Conservation (phyloP, 2,797 vertebrate species). For the Macropodus opercularis region DNA sequence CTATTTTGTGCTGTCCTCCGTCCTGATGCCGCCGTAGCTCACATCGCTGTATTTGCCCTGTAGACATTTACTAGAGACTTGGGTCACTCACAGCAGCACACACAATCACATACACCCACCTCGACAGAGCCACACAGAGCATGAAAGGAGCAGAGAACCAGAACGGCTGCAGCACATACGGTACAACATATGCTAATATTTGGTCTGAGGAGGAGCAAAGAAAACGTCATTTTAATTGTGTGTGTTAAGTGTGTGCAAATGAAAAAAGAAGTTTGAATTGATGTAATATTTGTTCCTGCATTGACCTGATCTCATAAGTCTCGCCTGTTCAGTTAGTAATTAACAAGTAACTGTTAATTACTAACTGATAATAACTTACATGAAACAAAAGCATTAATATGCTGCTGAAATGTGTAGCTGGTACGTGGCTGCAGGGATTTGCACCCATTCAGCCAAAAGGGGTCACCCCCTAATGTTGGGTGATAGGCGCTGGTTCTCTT, state of each 20-base stretch:
- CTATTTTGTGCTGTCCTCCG: slow-evolving; percentile 29
- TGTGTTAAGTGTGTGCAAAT: neutral
- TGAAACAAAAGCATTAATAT: neutral
- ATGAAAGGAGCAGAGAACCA: slow-evolving; percentile 1
- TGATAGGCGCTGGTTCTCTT: slow-evolving; percentile 1
- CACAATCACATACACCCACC: neutral
- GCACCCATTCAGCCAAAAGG: neutral
- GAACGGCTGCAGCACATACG: neutral
- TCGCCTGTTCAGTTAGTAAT: too few species aligned
- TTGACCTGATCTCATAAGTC: too few species aligned
- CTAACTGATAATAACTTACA: too few species aligned
- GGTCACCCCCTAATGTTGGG: neutral
- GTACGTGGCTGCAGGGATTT: slow-evolving; percentile 15
- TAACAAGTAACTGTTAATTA: neutral
- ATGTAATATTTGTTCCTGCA: too few species aligned
- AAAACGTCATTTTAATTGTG: slow-evolving; percentile 3
- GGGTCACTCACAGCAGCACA: slow-evolving; percentile 1
- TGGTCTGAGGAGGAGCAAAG: slow-evolving; percentile 5
- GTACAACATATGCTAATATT: slow-evolving; percentile 10
- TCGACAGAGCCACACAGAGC: slow-evolving; percentile 12
- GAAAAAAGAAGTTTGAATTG: neutral
- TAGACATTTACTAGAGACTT: slow-evolving; percentile 34
- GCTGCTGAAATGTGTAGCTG: neutral
- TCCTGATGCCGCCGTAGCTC: too few species aligned
- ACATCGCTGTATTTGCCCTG: slow-evolving; percentile 35